A percentile compares a stretch with the other conserved stretches of the same genome.
These are phyloP conservation scores for Thalassarche chlororhynchos DNA, from an alignment of 2,113 vertebrate species.

Conservation along the genomic window DNA sequence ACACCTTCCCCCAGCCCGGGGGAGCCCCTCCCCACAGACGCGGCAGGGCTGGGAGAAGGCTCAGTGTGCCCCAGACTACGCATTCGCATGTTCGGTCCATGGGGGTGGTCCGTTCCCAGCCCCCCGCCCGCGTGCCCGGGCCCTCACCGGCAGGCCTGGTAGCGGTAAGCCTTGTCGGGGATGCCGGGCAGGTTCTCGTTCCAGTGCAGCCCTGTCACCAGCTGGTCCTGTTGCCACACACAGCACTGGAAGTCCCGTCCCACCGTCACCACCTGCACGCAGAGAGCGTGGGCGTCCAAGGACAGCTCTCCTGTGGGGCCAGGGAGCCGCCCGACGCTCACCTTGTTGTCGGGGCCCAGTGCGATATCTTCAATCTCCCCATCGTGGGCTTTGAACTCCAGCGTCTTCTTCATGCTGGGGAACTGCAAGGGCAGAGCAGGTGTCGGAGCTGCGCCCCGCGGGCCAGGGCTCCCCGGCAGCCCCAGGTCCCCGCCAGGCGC, in stretches of 20 bases:
- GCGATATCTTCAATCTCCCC: constrained; percentile 89
- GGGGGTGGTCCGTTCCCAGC: too few species aligned
- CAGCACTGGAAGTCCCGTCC: constrained; percentile 88
- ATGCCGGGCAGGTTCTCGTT: constrained; percentile 84
- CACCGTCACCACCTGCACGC: constrained; percentile 82
- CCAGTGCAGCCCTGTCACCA: constrained; percentile 84
- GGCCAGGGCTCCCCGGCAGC: background rate
- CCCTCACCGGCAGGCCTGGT: constrained; percentile 87
- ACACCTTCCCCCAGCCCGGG: background rate
- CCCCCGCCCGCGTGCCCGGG: too few species aligned
- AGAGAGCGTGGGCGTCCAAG: background rate
- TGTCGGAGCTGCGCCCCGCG: background rate
- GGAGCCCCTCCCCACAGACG: background rate
- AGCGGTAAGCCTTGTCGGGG: constrained; percentile 83
- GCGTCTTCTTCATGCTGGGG: constrained; percentile 85
- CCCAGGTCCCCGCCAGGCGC: background rate
- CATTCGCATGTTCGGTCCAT: accelerated
- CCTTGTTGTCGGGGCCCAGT: constrained; percentile 87
- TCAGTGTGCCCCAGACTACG: too few species aligned
- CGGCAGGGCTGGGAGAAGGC: too few species aligned
- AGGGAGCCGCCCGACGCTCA: background rate
- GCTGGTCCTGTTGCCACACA: constrained; percentile 87
- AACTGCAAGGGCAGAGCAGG: constrained; percentile 69
- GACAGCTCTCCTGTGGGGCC: accelerated
- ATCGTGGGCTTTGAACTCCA: constrained; percentile 88